These are phyloP conservation scores for Hirtodrosophila trivittata DNA, from an alignment of 2,888 invertebrate genomes.

Conservation along the genomic window DNA sequence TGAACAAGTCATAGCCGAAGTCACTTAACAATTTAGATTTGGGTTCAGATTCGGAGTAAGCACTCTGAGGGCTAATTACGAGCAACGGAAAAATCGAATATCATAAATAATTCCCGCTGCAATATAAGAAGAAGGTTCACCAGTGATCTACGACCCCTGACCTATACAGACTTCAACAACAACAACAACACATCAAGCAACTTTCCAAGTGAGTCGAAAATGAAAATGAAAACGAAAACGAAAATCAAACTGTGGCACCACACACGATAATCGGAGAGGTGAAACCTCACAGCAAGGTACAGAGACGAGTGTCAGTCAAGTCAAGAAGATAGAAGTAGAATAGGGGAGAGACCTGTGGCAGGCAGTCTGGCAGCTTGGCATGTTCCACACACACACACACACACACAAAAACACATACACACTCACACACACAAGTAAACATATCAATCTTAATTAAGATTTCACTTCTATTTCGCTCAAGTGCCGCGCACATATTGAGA, in stretches of 20 bases:
- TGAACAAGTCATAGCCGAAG: conserved; percentile 18
- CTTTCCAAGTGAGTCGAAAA: conserved; percentile 43
- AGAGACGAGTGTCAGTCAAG: conserved; percentile 52
- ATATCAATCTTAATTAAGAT: conserved; percentile 83
- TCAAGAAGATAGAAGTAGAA: conserved; percentile 14
- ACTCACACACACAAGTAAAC: conserved; percentile 54
- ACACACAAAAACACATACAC: conserved; percentile 24
- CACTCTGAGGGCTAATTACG: conserved; percentile 58
- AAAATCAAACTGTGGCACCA: conserved; percentile 35
- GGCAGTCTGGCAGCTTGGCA: conserved; percentile 27
- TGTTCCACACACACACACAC: conserved; percentile 22
- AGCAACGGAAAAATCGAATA: conserved; percentile 38
- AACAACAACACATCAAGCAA: conserved; percentile 15
- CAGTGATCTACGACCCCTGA: conserved; percentile 20
- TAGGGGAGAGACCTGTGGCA: conserved; percentile 11
- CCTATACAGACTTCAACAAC: conserved; percentile 8
- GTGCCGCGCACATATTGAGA: conserved; percentile 47
- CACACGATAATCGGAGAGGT: background rate
- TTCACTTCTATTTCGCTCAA: conserved; percentile 68
- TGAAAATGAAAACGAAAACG: conserved; percentile 37
- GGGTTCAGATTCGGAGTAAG: conserved; percentile 14
- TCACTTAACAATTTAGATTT: conserved; percentile 18
- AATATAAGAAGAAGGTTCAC: conserved; percentile 32
- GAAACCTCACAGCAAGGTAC: conserved; percentile 18
- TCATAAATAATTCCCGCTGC: conserved; percentile 63